phyloP scores from a whole-genome alignment of 2,113 vertebrate genomes.

The Melanerpes aurifrons region DNA sequence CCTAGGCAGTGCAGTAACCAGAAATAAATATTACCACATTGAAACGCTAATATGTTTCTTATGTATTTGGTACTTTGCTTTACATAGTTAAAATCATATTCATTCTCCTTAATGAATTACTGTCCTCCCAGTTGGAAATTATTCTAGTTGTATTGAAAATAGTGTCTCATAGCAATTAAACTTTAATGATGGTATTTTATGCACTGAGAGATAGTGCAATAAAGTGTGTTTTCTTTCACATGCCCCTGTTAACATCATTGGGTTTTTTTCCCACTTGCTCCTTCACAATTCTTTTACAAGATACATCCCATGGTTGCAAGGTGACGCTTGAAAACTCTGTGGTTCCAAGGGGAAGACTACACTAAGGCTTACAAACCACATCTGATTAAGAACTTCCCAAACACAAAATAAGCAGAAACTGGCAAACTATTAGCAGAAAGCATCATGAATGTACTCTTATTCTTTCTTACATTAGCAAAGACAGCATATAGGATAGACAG shows the following conservation, averaged over 20 bases:
- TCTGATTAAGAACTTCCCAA: not conserved
- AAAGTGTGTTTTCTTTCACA: not conserved
- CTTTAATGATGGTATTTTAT: not conserved
- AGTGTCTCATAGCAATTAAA: not conserved
- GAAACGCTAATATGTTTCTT: not conserved
- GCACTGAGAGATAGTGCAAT: not conserved
- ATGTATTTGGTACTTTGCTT: not conserved
- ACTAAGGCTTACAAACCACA: not conserved
- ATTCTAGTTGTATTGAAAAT: not conserved
- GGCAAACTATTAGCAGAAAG: not conserved
- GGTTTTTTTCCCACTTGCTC: not conserved
- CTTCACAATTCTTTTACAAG: not conserved
- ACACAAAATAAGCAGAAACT: not conserved
- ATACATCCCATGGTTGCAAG: too few species aligned
- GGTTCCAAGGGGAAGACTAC: not conserved
- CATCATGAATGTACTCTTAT: not conserved
- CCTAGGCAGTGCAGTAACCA: not conserved
- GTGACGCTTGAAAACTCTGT: too few species aligned
- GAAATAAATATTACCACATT: not conserved
- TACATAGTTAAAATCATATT: not conserved
- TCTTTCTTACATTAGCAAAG: not conserved
- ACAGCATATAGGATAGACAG: not conserved
- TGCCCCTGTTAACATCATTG: not conserved
- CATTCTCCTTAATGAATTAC: conserved; percentile 3
- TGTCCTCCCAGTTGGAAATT: not conserved